These are phyloP conservation scores for Phallusia fumigata DNA, from an alignment of 23 tunicate genomes.

Conservation along the genomic window DNA sequence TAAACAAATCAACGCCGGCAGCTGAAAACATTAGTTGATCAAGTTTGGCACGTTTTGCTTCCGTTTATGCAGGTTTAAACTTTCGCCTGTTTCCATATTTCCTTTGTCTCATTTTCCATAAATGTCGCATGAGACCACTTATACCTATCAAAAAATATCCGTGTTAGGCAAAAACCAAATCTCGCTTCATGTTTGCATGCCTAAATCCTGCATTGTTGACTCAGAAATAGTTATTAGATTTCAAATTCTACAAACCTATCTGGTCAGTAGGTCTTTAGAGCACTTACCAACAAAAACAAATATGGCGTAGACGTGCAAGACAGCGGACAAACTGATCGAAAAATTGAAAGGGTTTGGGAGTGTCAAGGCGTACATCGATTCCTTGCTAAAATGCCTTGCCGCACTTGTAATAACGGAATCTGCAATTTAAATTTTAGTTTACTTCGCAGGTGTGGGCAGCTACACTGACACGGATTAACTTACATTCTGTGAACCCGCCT, in stretches of 20 bases:
- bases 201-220: no score
- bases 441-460: not conserved
- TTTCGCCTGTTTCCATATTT: conserved; percentile 48
- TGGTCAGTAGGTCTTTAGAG: no score
- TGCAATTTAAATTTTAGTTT: not conserved
- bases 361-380: conserved; percentile 12
- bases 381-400: conserved; percentile 14
- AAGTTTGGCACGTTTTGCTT: no score
- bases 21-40: no score
- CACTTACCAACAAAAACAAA: conserved; percentile 40
- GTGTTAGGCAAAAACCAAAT: no score
- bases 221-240: no score
- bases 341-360: conserved; percentile 19
- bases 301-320: conserved; percentile 19
- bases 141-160: conserved; percentile 13
- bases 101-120: conserved; percentile 72
- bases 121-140: conserved; percentile 45
- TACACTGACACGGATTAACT: not conserved
- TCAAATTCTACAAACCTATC: no score
- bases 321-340: conserved; percentile 18
- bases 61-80: conserved; percentile 52
- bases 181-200: no score
- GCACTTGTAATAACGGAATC: conserved; percentile 18
- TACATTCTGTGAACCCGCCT: conserved; percentile 47
- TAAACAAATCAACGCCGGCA: no score